A percentile compares a stretch with the other conserved stretches of the same genome.
phyloP scores from a whole-genome alignment of 2,888 invertebrate species.

The Eumacrocentrus americanus region DNA sequence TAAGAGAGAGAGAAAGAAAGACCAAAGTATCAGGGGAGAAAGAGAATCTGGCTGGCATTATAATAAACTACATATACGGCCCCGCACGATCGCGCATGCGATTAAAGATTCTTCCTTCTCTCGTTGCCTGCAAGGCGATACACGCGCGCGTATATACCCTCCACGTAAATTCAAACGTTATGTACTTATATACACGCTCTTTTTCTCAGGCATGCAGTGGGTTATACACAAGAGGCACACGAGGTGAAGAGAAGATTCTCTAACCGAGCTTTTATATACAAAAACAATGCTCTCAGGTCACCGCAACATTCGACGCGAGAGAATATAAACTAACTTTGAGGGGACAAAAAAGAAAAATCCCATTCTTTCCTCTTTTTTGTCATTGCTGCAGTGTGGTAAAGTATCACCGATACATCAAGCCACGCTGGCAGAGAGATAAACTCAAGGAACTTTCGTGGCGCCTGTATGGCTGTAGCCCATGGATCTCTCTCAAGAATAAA shows the following conservation, averaged over 20 bases:
- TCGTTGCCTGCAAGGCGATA: constrained; percentile 20
- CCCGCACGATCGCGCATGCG: constrained; percentile 37
- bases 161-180: constrained; percentile 23
- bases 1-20: neutral
- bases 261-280: neutral
- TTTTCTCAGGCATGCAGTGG: neutral
- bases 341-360: neutral
- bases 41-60: constrained; percentile 34
- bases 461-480: constrained; percentile 6
- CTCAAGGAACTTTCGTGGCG: constrained; percentile 3
- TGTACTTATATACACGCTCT: constrained; percentile 8
- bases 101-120: constrained; percentile 33
- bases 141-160: constrained; percentile 15
- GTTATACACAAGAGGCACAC: neutral
- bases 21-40: constrained; percentile 7
- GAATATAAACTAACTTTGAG: neutral
- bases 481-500: neutral
- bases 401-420: constrained; percentile 12
- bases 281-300: no score
- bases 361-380: neutral
- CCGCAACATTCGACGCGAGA: neutral
- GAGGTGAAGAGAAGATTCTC: neutral
- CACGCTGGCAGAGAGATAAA: constrained; percentile 8
- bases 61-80: constrained; percentile 38
- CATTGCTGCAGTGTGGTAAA: neutral